Conservation (phyloP, 2,797 vertebrate genomes). For the Tachyglossus aculeatus region DNA sequence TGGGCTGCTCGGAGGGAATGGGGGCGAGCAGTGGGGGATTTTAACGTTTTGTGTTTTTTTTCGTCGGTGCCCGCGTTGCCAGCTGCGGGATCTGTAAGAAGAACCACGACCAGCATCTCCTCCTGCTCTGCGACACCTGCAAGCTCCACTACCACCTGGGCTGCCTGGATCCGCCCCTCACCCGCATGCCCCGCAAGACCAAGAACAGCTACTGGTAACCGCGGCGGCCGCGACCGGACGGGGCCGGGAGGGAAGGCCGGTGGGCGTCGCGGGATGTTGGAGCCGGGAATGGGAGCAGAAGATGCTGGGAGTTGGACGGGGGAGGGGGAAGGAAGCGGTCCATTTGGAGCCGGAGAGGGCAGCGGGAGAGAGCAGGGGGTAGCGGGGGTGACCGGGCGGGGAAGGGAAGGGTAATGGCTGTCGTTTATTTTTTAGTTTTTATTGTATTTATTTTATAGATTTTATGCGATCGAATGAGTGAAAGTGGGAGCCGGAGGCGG, state of each 20-base stretch:
- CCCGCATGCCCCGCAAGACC: slow-evolving; percentile 97
- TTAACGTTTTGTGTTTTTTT: too few relatives aligned
- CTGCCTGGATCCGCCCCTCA: slow-evolving; percentile 95
- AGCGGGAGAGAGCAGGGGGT: too few relatives aligned
- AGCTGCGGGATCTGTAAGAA: slow-evolving; percentile 99
- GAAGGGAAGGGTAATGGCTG: too few relatives aligned
- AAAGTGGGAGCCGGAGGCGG: too few relatives aligned
- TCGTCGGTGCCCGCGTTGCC: slow-evolving; percentile 51
- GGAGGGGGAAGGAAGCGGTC: too few relatives aligned
- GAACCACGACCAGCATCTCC: slow-evolving; percentile 95
- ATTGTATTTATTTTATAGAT: too few relatives aligned
- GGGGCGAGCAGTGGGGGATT: not conserved
- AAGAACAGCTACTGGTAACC: slow-evolving; percentile 99
- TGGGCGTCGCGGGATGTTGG: not conserved
- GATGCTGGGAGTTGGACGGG: too few relatives aligned
- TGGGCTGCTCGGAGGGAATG: not conserved
- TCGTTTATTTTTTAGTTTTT: too few relatives aligned
- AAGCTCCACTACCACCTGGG: slow-evolving; percentile 98
- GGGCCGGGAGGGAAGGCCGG: not conserved
- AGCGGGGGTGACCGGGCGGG: too few relatives aligned
- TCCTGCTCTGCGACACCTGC: slow-evolving; percentile 95
- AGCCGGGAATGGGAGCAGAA: too few relatives aligned
- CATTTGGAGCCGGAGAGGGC: too few relatives aligned
- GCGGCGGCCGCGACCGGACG: not conserved
- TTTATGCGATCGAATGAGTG: too few relatives aligned